Conservation (phyloP, 2,888 invertebrate species). For the Emmelina monodactyla region DNA sequence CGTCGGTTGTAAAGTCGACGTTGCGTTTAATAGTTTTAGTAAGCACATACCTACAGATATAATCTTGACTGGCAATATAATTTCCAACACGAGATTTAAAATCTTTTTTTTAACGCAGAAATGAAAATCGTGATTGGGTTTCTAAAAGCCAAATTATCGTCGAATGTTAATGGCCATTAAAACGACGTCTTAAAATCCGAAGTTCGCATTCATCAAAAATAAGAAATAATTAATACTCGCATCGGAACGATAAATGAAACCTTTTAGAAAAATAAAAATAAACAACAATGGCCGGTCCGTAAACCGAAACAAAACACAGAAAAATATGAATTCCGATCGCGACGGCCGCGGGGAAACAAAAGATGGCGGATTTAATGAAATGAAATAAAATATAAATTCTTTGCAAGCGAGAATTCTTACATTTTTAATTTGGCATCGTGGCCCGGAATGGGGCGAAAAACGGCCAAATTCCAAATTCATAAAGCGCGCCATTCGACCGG, state of each 20-base stretch:
- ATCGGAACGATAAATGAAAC: constrained; percentile 43
- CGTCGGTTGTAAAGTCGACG: constrained; percentile 40
- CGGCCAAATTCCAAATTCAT: constrained; percentile 52
- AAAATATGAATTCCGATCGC: constrained; percentile 66
- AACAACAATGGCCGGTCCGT: constrained; percentile 50
- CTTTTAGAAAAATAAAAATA: constrained; percentile 54
- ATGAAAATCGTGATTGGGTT: constrained; percentile 41
- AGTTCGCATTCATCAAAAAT: constrained; percentile 54
- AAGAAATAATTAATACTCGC: constrained; percentile 63
- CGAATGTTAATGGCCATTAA: constrained; percentile 36
- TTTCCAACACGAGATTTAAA: constrained; percentile 24
- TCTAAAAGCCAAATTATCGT: constrained; percentile 35
- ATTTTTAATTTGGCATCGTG: constrained; percentile 58
- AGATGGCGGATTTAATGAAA: constrained; percentile 66
- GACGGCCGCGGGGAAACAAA: constrained; percentile 58
- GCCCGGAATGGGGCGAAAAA: constrained; percentile 56
- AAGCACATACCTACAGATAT: constrained; percentile 26
- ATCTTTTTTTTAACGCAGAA: constrained; percentile 18
- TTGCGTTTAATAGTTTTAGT: constrained; percentile 49
- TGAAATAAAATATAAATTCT: constrained; percentile 66
- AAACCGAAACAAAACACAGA: constrained; percentile 64
- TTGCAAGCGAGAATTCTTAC: constrained; percentile 63
- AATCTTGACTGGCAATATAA: constrained; percentile 46
- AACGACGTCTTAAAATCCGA: constrained; percentile 38
- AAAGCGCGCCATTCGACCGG: constrained; percentile 28